Percentiles rank a stretch among this genome's conserved stretches.
These are phyloP conservation scores for Catamblyrhynchus diadema DNA, from an alignment of 2,797 vertebrate species.

Conservation along the genomic window DNA sequence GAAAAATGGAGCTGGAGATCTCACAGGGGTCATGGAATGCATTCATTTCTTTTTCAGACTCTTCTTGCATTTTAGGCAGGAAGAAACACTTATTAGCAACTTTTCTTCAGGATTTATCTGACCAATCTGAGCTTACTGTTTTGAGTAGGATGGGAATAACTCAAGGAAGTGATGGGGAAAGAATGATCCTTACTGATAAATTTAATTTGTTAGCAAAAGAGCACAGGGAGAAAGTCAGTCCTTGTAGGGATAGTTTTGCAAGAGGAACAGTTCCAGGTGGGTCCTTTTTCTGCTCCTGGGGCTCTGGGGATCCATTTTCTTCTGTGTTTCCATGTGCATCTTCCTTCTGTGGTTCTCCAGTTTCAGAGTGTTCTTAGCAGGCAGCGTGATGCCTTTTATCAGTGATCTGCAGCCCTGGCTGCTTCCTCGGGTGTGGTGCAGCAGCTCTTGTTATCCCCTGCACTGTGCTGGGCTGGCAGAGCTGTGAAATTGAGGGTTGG, in stretches of 20 bases:
- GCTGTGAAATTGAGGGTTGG: neutral
- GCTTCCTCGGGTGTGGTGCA: neutral
- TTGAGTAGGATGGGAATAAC: neutral
- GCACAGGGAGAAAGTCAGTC: neutral
- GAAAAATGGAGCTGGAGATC: neutral
- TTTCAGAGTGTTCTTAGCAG: neutral
- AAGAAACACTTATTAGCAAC: neutral
- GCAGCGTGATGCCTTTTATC: neutral
- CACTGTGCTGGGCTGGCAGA: neutral
- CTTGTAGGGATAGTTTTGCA: neutral
- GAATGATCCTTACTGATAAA: neutral
- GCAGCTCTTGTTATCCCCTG: neutral
- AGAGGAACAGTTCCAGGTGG: neutral
- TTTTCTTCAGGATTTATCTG: neutral
- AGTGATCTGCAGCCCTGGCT: neutral
- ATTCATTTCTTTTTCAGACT: neutral
- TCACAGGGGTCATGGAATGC: neutral
- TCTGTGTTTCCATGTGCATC: neutral
- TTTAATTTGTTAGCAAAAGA: neutral
- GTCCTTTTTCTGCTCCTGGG: neutral
- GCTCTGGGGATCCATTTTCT: neutral
- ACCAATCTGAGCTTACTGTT: neutral
- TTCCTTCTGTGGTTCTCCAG: neutral
- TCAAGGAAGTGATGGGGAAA: neutral
- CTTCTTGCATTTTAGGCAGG: neutral